Conservation (phyloP, 1,140 invertebrate genomes). For the Delia radicum region DNA sequence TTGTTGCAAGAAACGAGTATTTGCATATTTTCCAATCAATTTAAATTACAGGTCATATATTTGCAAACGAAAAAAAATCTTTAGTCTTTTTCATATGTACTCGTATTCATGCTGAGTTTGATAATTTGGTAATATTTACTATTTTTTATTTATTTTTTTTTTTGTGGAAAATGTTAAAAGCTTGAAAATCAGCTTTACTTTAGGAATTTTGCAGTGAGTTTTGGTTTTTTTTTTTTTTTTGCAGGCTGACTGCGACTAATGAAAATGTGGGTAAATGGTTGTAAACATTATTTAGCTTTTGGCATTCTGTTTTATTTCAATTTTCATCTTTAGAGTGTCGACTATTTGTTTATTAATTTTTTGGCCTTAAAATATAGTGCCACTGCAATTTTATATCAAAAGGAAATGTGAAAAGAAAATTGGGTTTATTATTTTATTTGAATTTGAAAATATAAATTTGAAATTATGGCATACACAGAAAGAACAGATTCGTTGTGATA, state of each 20-base stretch:
- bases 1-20: slow-evolving; percentile 12
- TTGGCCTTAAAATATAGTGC: neutral
- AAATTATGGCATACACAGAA: no score
- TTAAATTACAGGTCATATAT: slow-evolving; percentile 15
- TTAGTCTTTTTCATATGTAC: neutral
- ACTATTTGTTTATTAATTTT: neutral
- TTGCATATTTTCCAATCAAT: slow-evolving; percentile 23
- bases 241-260: neutral
- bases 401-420: no score
- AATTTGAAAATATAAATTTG: no score
- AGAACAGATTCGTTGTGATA: no score
- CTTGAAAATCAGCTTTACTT: neutral
- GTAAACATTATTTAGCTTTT: slow-evolving; percentile 13
- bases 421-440: no score
- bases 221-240: neutral
- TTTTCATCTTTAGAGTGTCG: neutral
- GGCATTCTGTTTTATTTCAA: neutral
- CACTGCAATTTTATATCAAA: no score
- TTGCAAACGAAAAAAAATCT: neutral
- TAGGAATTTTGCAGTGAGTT: neutral
- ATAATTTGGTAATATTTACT: slow-evolving; percentile 10
- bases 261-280: slow-evolving; percentile 12
- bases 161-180: slow-evolving; percentile 9
- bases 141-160: neutral
- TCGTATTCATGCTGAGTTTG: neutral